Conservation (phyloP, 2,113 vertebrate species). For the Ciconia maguari region DNA sequence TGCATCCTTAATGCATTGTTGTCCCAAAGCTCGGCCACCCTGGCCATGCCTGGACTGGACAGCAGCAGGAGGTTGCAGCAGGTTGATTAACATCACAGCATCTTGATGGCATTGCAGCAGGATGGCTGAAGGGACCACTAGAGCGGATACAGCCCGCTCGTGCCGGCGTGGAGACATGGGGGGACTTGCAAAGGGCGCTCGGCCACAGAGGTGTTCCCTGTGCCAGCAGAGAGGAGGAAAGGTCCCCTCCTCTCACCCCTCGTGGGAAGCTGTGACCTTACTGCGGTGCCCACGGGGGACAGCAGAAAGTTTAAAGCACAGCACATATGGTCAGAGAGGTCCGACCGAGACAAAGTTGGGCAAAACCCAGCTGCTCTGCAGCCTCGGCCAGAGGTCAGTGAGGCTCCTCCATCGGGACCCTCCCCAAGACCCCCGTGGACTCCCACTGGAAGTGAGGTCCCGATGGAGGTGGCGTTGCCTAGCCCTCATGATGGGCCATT, state of each 20-base stretch:
- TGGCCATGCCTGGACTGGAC: background rate
- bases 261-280: background rate
- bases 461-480: background rate
- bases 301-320: background rate
- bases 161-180: fast-evolving
- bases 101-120: background rate
- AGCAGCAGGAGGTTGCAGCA: background rate
- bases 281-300: fast-evolving
- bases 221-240: background rate
- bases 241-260: background rate
- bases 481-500: fast-evolving
- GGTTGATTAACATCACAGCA: background rate
- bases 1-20: background rate
- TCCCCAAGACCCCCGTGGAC: too few species aligned
- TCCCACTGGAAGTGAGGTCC: background rate
- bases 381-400: background rate
- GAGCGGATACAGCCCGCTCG: background rate
- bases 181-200: background rate
- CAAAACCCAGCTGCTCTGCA: background rate
- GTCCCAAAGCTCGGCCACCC: background rate
- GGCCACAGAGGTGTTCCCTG: background rate
- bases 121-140: background rate
- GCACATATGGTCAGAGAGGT: background rate
- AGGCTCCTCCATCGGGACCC: background rate
- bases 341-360: background rate